Base-by-base conservation (phyloP, 2,888 invertebrate species). In the Harpalus rufipes region DNA sequence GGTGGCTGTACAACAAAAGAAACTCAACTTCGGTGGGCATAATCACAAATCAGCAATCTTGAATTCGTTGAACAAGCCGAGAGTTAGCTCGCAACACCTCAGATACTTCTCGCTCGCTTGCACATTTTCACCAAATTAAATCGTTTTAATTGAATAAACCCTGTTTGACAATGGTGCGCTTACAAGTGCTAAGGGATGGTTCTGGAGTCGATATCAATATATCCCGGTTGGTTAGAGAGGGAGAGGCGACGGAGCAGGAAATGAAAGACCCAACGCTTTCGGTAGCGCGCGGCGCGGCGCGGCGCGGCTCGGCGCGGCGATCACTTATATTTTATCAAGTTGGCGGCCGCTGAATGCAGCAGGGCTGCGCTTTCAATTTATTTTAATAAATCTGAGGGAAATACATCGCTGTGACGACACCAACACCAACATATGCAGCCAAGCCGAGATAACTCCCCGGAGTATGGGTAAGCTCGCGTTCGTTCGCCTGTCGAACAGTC, bases 381-480 rank as follows among this genome's bases (percentile, higher is more conserved):
- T 91, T 91, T 91, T 91, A 91, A 91, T 91, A 91, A 91, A 91
- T 91, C 91, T 90, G 89, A 87, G 88, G 89, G 89, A 89, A 90
- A 80, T 80, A 80, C 80, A 61, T 80, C 80, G 61, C 80, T 41
- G 56, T 44, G 78, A 78, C 78, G 78, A 78, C 78, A 78, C 76
- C 51, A 25, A 78, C 58, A 78, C 76, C 51, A 78, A 58, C 58
- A 78, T 10, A 8, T 25, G 44, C 18, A 56, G 10, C 16, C 25
- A 78, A 21, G 21, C 78, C 78, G 78, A 78, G 78, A 78, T 78
- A 78, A 78, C 56, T 58, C 14, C 72, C 72, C 3, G 21, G 72
- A 41, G 41, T 72, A 41, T 72, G 72, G 72, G 25, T 63, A 63
- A 21, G 63, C 63, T 21, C 7, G 25, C 63, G 32, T 18, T 59